Evolutionary conservation across 2,888 invertebrate species (phyloP).

Genomic region (Minunthozetes semirufus): DNA sequence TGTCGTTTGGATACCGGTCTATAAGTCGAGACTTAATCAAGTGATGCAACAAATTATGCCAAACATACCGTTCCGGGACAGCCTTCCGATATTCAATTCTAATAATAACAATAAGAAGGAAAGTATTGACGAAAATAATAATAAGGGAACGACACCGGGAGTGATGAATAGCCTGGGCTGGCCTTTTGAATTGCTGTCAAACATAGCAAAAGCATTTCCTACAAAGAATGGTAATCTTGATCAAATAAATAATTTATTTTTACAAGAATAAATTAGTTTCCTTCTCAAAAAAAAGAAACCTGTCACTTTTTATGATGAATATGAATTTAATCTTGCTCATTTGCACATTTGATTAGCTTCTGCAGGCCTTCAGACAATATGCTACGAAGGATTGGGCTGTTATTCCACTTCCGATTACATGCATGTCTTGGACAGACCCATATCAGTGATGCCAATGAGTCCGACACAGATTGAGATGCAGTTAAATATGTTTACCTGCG

Average conservation of each 20-base stretch:
- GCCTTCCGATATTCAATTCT: not conserved
- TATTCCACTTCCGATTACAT: constrained; percentile 13
- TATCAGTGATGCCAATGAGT: not conserved
- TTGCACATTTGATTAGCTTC: no score
- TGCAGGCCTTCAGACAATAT: not conserved
- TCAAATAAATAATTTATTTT: no score
- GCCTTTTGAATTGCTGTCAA: not conserved
- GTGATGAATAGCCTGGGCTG: not conserved
- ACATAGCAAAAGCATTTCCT: not conserved
- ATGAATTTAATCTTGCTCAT: no score
- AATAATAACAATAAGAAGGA: not conserved
- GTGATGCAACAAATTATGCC: not conserved
- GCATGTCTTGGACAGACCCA: constrained; percentile 14
- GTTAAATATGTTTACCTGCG: constrained; percentile 30
- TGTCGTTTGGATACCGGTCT: not conserved
- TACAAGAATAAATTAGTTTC: no score
- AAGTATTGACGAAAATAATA: not conserved
- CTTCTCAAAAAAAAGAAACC: no score
- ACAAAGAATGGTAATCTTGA: not conserved
- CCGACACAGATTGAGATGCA: constrained; percentile 30
- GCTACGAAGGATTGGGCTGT: constrained; percentile 32
- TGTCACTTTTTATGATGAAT: no score
- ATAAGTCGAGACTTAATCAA: not conserved
- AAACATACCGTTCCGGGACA: not conserved
- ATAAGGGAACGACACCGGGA: not conserved